Percentiles rank a stretch among this genome's conserved stretches.
These are phyloP conservation scores for Pseudomyrmex pallidus DNA, from an alignment of 1,140 invertebrate species.

Conservation along the genomic window DNA sequence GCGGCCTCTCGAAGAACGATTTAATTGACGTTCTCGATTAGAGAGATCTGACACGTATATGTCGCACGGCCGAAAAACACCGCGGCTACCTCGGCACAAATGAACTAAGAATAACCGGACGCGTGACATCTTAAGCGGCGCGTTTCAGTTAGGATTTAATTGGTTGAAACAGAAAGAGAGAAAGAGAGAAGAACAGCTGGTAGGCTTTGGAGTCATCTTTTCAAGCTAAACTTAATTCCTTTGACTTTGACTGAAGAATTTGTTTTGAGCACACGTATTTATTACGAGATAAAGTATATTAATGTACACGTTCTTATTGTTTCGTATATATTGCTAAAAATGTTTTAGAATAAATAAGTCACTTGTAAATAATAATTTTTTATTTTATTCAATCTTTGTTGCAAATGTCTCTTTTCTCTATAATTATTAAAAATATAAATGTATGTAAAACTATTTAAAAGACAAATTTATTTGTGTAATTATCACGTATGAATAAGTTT, in stretches of 20 bases:
- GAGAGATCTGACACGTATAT: background rate
- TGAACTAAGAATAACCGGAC: slow-evolving; percentile 34
- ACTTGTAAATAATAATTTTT: background rate
- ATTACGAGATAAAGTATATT: slow-evolving; percentile 1
- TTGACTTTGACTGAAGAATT: background rate
- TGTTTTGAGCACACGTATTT: background rate
- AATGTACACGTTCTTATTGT: background rate
- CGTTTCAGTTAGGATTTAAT: slow-evolving; percentile 39
- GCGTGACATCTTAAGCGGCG: slow-evolving; percentile 23
- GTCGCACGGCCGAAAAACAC: background rate
- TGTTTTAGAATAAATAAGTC: background rate
- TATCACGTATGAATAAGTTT: background rate
- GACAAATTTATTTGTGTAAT: background rate
- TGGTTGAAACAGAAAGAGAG: slow-evolving; percentile 18
- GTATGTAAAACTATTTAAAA: background rate
- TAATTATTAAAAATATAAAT: background rate
- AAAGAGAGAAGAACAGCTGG: background rate
- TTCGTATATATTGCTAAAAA: background rate
- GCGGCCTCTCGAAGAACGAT: background rate
- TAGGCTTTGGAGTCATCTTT: background rate
- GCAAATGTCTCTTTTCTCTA: background rate
- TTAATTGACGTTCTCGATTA: slow-evolving; percentile 4
- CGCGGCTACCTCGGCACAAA: background rate
- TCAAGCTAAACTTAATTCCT: background rate
- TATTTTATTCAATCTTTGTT: background rate